These are phyloP conservation scores for Propsilocerus akamusi DNA, from an alignment of 1,140 invertebrate genomes.

Conservation along the genomic window DNA sequence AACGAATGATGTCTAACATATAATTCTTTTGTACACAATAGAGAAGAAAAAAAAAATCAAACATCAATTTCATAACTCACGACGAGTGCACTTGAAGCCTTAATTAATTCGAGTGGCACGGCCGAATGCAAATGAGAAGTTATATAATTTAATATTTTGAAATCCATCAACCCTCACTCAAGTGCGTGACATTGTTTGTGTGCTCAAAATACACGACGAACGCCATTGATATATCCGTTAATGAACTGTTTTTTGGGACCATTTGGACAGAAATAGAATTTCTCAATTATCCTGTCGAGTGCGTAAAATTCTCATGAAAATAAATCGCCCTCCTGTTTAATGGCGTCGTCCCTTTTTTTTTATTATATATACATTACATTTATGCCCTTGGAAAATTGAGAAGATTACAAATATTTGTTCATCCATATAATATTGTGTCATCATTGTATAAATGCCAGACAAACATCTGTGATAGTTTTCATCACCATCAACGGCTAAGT, in stretches of 20 bases:
- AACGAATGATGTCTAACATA: too few relatives aligned
- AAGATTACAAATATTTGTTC: conserved; percentile 1
- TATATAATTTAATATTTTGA: not conserved
- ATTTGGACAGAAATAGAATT: not conserved
- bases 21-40: too few relatives aligned
- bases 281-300: not conserved
- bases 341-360: not conserved
- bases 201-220: not conserved
- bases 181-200: not conserved
- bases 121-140: not conserved
- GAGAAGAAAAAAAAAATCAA: too few relatives aligned
- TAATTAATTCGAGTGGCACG: conserved; percentile 1
- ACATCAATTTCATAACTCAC: too few relatives aligned
- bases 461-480: conserved; percentile 3
- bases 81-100: not conserved
- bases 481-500: not conserved
- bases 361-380: too few relatives aligned
- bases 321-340: not conserved
- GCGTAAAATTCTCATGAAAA: not conserved
- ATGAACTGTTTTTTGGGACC: not conserved
- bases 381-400: not conserved
- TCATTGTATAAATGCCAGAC: not conserved
- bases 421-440: conserved; percentile 3
- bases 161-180: too few relatives aligned
- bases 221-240: too few relatives aligned